Conservation (phyloP, 2,797 vertebrate genomes). For the Chrysocyon brachyurus region DNA sequence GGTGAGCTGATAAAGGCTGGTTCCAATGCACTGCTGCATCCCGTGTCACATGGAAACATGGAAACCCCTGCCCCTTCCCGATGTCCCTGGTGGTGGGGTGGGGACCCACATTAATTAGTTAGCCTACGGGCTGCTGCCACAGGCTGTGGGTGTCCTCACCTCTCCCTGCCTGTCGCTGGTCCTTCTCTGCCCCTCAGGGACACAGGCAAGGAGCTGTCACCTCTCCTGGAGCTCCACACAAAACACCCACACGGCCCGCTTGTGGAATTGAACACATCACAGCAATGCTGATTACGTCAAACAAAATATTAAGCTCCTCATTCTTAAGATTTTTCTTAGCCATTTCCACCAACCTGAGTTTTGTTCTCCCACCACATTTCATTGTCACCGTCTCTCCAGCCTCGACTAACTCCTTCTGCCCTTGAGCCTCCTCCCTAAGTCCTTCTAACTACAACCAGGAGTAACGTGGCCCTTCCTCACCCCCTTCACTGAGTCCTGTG, state of each 20-base stretch:
- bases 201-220: neutral
- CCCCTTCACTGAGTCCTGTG: neutral
- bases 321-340: neutral
- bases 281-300: neutral
- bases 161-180: neutral
- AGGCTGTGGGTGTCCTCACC: neutral
- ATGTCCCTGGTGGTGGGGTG: accelerated
- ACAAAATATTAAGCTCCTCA: neutral
- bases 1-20: neutral
- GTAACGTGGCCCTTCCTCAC: neutral
- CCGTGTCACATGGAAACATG: too few relatives aligned
- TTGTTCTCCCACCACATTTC: neutral
- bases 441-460: neutral
- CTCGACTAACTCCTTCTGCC: neutral
- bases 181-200: neutral
- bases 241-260: neutral
- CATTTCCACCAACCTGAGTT: neutral
- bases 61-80: too few relatives aligned
- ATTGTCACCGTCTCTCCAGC: neutral
- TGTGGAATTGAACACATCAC: neutral
- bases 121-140: neutral
- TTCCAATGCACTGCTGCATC: neutral
- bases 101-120: neutral
- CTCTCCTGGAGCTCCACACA: neutral
- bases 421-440: neutral